phyloP scores from a whole-genome alignment of 1,140 invertebrate species.

The Platyscapa corneri region DNA sequence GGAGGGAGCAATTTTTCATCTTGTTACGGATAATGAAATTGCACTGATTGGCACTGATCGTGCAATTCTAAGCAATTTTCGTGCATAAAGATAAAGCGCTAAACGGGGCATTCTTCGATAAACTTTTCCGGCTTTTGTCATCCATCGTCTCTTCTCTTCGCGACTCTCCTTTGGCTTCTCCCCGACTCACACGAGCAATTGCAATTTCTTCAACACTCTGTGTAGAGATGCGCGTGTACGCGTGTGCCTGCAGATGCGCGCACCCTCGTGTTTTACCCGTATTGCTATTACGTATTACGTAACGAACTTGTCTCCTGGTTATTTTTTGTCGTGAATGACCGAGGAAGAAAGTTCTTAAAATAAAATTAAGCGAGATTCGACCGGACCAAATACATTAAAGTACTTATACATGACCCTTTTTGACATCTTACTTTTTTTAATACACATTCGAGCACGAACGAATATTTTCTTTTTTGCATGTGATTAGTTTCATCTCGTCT shows the following conservation, averaged over 20 bases:
- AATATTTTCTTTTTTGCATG: not conserved
- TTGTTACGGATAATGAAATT: slow-evolving; percentile 48
- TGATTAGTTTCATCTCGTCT: slow-evolving; percentile 30
- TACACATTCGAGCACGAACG: slow-evolving; percentile 1
- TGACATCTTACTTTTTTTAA: slow-evolving; percentile 13
- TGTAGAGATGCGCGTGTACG: too few species aligned
- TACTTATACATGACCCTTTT: slow-evolving; percentile 25
- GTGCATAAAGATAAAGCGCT: slow-evolving; percentile 23
- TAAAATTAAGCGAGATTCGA: slow-evolving; percentile 28
- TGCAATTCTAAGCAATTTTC: slow-evolving; percentile 63
- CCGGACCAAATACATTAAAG: slow-evolving; percentile 45
- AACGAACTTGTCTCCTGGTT: slow-evolving; percentile 27
- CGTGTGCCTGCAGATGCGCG: too few species aligned
- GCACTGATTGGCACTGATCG: slow-evolving; percentile 67
- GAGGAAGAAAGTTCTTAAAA: slow-evolving; percentile 23
- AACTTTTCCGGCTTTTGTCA: slow-evolving; percentile 45
- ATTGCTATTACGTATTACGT: slow-evolving; percentile 26
- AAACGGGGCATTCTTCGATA: slow-evolving; percentile 57
- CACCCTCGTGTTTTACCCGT: not conserved
- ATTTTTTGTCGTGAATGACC: slow-evolving; percentile 11
- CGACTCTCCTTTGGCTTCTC: slow-evolving; percentile 31
- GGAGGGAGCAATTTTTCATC: not conserved
- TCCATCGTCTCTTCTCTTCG: slow-evolving; percentile 43
- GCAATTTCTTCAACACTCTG: too few species aligned
- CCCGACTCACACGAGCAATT: not conserved